Evolutionary conservation across 2,888 invertebrate genomes (phyloP), one percentile per base, ranked within the genome.

Genomic region (Acrobasis consociella): DNA sequence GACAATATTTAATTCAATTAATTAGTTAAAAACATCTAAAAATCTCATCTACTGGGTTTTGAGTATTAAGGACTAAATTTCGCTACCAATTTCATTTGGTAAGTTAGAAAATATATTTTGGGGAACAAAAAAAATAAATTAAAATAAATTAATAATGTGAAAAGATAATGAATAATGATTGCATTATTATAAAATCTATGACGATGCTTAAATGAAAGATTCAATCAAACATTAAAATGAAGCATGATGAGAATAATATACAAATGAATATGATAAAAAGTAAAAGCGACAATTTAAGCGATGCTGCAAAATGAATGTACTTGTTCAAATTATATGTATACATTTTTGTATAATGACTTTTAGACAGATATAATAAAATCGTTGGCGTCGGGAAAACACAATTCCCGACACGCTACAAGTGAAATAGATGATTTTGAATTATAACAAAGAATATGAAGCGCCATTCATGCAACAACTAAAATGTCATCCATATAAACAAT

Each of bases 71-170:
- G 83, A 77, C 72, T 72, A 15, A 86, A 87, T 87, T 87, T 83
- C 75, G 89, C 90, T 89, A 91, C 91, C 89, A 86, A 81, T 78
- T 74, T 65, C 68, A 66, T 76, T 78, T 78, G 78, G 71, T 62
- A 64, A 62, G 67, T 62, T 51, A 58, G 31, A 11, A 42, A n/a
- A 46, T 42, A 46, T 55, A 49, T 58, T 49, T 49, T 58, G 22
- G 49, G 15, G 37, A 59, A 39, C 9, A 9, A 8, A 16, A 39
- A 10, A 10, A 56, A 38, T 9, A 31, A 49, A 49, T 31, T 5
- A 2, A 39, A 16, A 39, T 42, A n/a, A 38, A 10, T 31, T 31
- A 31, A 31, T 7, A 31, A 31, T 31, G 7, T 31, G 31, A 31
- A 31, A 31, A 31, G 7, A n/a, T n/a, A n/a, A n/a, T n/a, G n/a